phyloP scores from a whole-genome alignment of 2,797 vertebrate genomes.

The Eremophila alpestris region DNA sequence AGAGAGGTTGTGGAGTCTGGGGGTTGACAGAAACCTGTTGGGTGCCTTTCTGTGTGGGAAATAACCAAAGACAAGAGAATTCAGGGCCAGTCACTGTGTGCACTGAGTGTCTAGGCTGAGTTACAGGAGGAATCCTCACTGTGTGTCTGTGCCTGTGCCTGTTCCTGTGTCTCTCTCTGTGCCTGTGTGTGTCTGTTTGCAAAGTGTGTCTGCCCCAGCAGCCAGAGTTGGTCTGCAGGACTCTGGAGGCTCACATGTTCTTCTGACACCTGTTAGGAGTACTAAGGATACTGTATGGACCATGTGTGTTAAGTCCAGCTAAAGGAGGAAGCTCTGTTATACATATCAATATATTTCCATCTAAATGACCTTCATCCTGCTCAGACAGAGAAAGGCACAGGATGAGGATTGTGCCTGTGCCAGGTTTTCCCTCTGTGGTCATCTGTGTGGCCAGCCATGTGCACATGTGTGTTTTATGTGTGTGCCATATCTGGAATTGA shows the following conservation, averaged over 20 bases:
- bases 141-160: background rate
- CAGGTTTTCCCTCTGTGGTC: background rate
- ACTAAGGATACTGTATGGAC: too few species aligned
- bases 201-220: background rate
- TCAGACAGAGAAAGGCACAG: background rate
- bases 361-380: background rate
- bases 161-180: background rate
- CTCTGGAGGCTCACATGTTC: background rate
- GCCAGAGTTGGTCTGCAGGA: background rate
- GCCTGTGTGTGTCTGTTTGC: too few species aligned
- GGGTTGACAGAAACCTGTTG: fast-evolving
- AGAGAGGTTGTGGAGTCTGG: background rate
- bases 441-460: background rate
- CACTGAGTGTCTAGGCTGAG: background rate
- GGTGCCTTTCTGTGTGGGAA: background rate
- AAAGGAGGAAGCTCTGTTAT: background rate
- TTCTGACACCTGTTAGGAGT: background rate
- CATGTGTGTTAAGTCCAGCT: background rate
- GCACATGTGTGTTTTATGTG: background rate
- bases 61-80: background rate
- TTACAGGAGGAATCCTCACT: background rate
- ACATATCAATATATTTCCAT: background rate
- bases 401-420: background rate
- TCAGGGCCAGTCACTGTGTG: background rate
- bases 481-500: background rate